phyloP scores from a whole-genome alignment of 2,888 invertebrate genomes.

The Drosophila acutilabella region DNA sequence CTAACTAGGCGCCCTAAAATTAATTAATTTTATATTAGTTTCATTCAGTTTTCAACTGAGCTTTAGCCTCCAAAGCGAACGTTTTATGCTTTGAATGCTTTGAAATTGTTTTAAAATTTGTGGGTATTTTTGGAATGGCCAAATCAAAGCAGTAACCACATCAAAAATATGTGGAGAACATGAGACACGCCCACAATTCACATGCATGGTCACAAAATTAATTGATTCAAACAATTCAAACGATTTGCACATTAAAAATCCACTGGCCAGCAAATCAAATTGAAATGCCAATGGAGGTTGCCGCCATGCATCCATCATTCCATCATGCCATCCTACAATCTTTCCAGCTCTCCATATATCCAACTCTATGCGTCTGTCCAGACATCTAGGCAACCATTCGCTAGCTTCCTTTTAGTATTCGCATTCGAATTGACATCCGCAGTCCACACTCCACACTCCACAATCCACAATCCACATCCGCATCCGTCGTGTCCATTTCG shows the following conservation, averaged over 20 bases:
- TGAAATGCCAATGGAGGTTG: conserved; percentile 66
- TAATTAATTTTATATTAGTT: no score
- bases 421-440: conserved; percentile 19
- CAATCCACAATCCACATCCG: conserved; percentile 13
- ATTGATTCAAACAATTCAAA: conserved; percentile 76
- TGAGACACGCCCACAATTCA: conserved; percentile 20
- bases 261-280: conserved; percentile 68
- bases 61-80: no score
- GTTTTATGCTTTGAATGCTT: no score
- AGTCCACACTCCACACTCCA: conserved; percentile 6
- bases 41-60: no score
- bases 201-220: conserved; percentile 63
- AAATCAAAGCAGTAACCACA: conserved; percentile 15
- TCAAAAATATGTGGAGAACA: not conserved
- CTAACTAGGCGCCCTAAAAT: no score
- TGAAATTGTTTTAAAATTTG: no score
- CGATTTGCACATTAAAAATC: conserved; percentile 75
- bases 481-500: conserved; percentile 31
- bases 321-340: not conserved
- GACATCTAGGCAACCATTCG: not conserved
- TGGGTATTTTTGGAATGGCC: conserved; percentile 11
- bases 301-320: not conserved
- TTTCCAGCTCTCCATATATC: not conserved
- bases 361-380: not conserved
- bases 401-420: conserved; percentile 35